phyloP scores from a whole-genome alignment of 1,140 invertebrate species.

The Lanistes nyassanus region DNA sequence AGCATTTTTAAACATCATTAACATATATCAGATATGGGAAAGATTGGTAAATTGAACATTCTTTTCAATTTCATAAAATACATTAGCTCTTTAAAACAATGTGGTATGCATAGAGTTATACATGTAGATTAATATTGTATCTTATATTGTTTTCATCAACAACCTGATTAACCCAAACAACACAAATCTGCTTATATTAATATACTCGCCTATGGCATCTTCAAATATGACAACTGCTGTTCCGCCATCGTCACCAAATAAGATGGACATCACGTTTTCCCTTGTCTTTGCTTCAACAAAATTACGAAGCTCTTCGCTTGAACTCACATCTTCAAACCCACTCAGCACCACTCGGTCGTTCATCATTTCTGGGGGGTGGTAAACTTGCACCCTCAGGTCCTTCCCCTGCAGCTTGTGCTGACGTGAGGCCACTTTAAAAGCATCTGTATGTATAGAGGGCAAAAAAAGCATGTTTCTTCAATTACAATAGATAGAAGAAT shows the following conservation, averaged over 20 bases:
- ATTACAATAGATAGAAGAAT: too few species aligned
- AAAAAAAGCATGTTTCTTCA: too few species aligned
- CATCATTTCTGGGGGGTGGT: conserved; percentile 13
- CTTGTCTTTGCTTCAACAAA: conserved; percentile 15
- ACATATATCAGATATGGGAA: too few species aligned
- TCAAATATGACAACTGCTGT: conserved; percentile 20
- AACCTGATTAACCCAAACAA: not conserved
- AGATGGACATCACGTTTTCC: not conserved
- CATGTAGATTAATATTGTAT: too few species aligned
- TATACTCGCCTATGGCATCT: conserved; percentile 9
- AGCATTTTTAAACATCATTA: too few species aligned
- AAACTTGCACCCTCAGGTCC: not conserved
- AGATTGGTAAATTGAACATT: too few species aligned
- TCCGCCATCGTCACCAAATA: conserved; percentile 23
- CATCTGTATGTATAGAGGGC: conserved; percentile 13
- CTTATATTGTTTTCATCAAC: too few species aligned
- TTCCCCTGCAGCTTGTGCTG: conserved; percentile 9
- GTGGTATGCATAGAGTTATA: too few species aligned
- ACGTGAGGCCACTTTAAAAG: not conserved
- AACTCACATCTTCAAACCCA: not conserved
- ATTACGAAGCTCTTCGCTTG: conserved; percentile 5
- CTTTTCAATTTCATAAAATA: too few species aligned
- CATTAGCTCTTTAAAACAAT: too few species aligned
- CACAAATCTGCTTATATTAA: not conserved
- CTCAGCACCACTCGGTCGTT: conserved; percentile 14